These are phyloP conservation scores for Hylaeus volcanicus DNA, from an alignment of 1,140 invertebrate species.

Conservation along the genomic window DNA sequence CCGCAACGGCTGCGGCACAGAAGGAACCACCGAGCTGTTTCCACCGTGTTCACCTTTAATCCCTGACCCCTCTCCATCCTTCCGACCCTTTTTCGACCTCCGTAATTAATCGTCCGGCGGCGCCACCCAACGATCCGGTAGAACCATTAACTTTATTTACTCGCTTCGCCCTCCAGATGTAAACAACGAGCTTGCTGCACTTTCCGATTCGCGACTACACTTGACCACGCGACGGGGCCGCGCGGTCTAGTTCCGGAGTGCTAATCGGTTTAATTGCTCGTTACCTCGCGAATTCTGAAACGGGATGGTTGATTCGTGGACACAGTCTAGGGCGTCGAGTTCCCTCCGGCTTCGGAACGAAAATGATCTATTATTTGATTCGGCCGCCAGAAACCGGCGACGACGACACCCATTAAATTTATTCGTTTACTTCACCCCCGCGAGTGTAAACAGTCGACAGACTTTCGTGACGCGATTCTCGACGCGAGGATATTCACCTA, in stretches of 20 bases:
- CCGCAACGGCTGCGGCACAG: conserved; percentile 33
- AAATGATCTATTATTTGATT: conserved; percentile 22
- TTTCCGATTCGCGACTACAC: conserved; percentile 6
- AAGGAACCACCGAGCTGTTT: conserved; percentile 31
- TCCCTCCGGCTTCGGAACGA: neutral
- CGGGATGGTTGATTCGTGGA: neutral
- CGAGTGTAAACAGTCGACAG: no score
- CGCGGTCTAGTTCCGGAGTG: neutral
- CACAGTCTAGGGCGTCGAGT: neutral
- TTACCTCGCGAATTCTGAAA: neutral
- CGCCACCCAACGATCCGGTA: conserved; percentile 1
- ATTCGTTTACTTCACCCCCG: conserved; percentile 57
- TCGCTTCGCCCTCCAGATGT: conserved; percentile 32
- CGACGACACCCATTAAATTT: conserved; percentile 62
- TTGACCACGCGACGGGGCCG: conserved; percentile 9
- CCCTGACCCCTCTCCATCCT: neutral
- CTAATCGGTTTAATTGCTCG: conserved; percentile 31
- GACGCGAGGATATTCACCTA: no score
- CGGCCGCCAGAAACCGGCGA: neutral
- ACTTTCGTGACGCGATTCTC: no score
- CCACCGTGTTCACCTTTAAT: conserved; percentile 17
- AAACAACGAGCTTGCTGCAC: conserved; percentile 40
- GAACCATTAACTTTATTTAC: conserved; percentile 41
- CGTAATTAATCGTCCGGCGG: conserved; percentile 65
- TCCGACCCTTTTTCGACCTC: conserved; percentile 30